A percentile compares a stretch with the other conserved stretches of the same genome.
phyloP scores from a whole-genome alignment of 92 coral and sea anemone species.

The Parazoanthus atlanticus region DNA sequence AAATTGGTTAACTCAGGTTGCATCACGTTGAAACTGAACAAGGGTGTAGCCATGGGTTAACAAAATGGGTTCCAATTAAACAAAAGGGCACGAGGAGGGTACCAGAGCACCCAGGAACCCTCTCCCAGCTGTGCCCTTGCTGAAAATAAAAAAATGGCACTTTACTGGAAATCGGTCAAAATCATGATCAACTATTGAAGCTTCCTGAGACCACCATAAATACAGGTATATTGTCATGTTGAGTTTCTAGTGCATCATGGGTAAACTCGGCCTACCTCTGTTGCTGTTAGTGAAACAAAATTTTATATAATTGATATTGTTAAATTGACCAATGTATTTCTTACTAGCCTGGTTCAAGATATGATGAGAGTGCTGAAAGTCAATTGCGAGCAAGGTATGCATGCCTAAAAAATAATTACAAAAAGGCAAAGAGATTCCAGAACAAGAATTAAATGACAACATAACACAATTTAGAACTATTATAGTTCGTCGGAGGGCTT shows the following conservation, averaged over 20 bases:
- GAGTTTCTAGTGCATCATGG: too few species aligned
- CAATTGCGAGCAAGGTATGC: not conserved
- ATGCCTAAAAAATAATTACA: not conserved
- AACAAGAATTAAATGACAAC: not conserved
- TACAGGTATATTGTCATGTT: too few species aligned
- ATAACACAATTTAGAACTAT: not conserved
- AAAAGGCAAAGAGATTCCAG: conserved; percentile 28
- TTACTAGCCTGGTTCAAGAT: not conserved
- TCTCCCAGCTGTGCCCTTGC: not conserved
- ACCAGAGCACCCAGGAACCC: not conserved
- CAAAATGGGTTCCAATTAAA: not conserved
- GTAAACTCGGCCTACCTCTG: too few species aligned
- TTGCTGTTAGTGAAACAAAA: too few species aligned
- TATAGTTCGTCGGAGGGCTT: conserved; percentile 34
- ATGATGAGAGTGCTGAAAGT: too few species aligned
- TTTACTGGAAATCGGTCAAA: not conserved
- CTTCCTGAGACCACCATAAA: too few species aligned
- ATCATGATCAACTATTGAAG: not conserved
- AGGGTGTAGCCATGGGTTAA: not conserved
- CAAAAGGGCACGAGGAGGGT: not conserved
- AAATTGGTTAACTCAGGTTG: not conserved
- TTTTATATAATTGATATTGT: too few species aligned
- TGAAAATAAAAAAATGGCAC: not conserved
- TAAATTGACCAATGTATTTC: not conserved
- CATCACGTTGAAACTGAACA: not conserved